Percentiles rank a stretch among this genome's conserved stretches.
Evolutionary conservation across 2,888 invertebrate genomes (phyloP).

Genomic region (Ommatoiulus sabulosus): DNA sequence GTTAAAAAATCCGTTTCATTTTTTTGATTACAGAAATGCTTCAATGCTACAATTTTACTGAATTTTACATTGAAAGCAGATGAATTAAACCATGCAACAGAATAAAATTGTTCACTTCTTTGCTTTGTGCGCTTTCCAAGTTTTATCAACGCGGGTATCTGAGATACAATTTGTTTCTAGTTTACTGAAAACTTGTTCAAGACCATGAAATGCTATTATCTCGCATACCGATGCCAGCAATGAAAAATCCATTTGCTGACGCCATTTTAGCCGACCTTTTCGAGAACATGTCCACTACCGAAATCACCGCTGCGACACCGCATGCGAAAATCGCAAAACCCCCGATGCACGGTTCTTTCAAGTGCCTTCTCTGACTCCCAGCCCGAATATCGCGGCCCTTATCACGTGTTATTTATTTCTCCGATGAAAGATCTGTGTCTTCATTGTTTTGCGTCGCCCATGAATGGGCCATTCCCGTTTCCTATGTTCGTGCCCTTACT

Average conservation of each 20-base stretch:
- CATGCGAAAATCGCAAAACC: conserved; percentile 17
- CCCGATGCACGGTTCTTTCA: conserved; percentile 43
- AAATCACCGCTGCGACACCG: background rate
- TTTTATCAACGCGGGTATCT: no score
- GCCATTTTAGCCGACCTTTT: background rate
- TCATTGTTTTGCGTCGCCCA: conserved; percentile 4
- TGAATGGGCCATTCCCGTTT: background rate
- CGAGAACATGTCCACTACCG: background rate
- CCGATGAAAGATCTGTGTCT: background rate
- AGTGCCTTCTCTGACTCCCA: conserved; percentile 20
- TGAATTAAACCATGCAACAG: no score
- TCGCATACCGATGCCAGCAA: no score
- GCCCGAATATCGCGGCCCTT: background rate
- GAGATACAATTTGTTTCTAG: no score
- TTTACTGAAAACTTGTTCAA: no score
- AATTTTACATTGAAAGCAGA: no score
- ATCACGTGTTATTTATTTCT: conserved; percentile 21
- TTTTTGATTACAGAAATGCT: no score
- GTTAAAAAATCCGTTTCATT: no score
- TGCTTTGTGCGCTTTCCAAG: no score
- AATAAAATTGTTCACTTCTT: no score
- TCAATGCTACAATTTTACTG: no score
- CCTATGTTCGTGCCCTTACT: background rate
- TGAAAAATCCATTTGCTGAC: background rate
- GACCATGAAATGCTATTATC: no score